phyloP scores from a whole-genome alignment of 2,888 invertebrate species.

The Melanargia galathea region DNA sequence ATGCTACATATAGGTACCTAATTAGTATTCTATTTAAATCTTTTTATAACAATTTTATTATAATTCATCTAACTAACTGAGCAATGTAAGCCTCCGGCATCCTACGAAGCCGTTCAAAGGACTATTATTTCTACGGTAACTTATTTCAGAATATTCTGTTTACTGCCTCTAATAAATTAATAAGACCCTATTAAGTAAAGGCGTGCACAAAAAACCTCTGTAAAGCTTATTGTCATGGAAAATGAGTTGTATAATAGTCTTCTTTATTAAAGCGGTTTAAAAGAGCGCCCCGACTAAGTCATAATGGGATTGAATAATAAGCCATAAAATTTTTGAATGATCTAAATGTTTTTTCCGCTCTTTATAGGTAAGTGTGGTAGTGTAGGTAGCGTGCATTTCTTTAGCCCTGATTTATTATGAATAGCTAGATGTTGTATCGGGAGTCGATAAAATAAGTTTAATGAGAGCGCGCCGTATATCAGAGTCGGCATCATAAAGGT shows the following conservation, averaged over 20 bases:
- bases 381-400: slow-evolving; percentile 60
- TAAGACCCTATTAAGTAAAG: slow-evolving; percentile 66
- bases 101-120: slow-evolving; percentile 27
- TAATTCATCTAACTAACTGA: slow-evolving; percentile 20
- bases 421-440: slow-evolving; percentile 68
- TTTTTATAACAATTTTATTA: slow-evolving; percentile 17
- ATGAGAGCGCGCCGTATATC: slow-evolving; percentile 74
- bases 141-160: slow-evolving; percentile 50
- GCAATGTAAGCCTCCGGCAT: background rate
- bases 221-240: slow-evolving; percentile 73
- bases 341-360: slow-evolving; percentile 69
- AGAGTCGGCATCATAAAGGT: slow-evolving; percentile 79
- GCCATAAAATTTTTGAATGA: slow-evolving; percentile 77
- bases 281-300: slow-evolving; percentile 70
- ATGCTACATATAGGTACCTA: no score
- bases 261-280: slow-evolving; percentile 71
- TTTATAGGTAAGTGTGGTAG: slow-evolving; percentile 63
- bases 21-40: slow-evolving; percentile 2
- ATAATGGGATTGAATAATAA: slow-evolving; percentile 79
- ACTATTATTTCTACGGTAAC: slow-evolving; percentile 42
- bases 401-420: slow-evolving; percentile 71
- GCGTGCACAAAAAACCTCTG: slow-evolving; percentile 61
- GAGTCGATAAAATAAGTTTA: slow-evolving; percentile 79
- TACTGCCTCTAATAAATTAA: slow-evolving; percentile 65
- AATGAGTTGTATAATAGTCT: slow-evolving; percentile 73